Conservation (phyloP, 1,140 invertebrate genomes). For the Berghia stephanieae region DNA sequence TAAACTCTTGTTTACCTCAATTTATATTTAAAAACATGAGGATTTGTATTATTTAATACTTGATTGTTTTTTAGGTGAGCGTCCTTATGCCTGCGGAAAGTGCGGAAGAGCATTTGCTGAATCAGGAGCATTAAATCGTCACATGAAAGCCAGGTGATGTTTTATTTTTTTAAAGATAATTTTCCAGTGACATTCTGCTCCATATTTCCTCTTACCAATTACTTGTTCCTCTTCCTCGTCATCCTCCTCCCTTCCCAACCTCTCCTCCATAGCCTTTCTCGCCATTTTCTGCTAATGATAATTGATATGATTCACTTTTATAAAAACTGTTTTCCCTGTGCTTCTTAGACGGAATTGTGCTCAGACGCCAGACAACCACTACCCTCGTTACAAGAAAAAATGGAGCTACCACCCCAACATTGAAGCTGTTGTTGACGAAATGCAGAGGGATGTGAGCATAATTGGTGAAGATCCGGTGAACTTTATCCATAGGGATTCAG, state of each 20-base stretch:
- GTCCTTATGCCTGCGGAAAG: constrained; percentile 59
- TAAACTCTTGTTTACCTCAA: no score
- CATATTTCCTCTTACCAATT: neutral
- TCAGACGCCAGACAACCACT: constrained; percentile 55
- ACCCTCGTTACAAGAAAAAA: constrained; percentile 61
- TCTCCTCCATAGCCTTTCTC: no score
- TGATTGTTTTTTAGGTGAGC: constrained; percentile 51
- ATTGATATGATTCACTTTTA: neutral
- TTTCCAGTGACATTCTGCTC: neutral
- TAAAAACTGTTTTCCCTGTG: neutral
- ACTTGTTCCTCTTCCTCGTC: no score
- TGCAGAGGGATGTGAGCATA: constrained; percentile 11
- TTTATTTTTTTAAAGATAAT: neutral
- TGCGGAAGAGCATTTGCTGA: constrained; percentile 63
- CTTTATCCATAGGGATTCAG: constrained; percentile 8
- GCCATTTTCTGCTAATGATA: no score
- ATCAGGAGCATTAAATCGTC: constrained; percentile 62
- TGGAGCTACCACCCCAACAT: constrained; percentile 51
- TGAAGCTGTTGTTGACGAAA: constrained; percentile 38
- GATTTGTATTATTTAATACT: neutral
- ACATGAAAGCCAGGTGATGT: constrained; percentile 58
- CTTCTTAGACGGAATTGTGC: constrained; percentile 57
- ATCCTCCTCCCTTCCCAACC: no score
- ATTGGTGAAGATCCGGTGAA: neutral
- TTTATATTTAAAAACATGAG: no score